Conservation (phyloP, 2,113 vertebrate genomes). For the Paradoxurus hermaphroditus region DNA sequence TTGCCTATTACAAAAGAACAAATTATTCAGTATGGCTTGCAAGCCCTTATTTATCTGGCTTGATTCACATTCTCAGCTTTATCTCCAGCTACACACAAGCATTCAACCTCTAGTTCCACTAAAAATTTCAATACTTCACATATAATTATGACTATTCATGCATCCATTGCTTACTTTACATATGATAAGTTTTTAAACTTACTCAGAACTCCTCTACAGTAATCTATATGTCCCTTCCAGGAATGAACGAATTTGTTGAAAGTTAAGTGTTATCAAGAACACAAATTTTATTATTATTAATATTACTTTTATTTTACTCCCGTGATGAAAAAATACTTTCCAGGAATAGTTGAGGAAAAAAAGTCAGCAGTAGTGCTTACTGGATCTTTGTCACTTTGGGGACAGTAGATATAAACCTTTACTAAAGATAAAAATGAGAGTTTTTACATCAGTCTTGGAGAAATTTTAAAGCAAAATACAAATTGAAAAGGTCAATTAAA, state of each 20-base stretch:
- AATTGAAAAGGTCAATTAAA: background rate
- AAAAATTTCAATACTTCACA: background rate
- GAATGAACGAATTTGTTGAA: background rate
- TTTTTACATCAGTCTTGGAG: background rate
- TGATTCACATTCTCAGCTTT: background rate
- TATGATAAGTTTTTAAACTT: background rate
- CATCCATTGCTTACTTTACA: background rate
- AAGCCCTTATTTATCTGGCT: background rate
- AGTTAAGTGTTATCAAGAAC: conserved; percentile 25
- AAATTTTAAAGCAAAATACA: background rate
- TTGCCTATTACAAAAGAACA: background rate
- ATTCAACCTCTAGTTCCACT: background rate
- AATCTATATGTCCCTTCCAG: background rate
- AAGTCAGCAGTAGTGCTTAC: background rate
- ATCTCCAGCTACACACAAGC: background rate
- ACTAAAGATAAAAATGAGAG: background rate
- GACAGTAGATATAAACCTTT: too few relatives aligned
- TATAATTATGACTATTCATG: background rate
- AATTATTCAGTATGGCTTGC: background rate
- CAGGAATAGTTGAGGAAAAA: background rate
- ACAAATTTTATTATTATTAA: background rate
- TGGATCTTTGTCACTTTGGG: background rate
- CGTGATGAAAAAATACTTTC: background rate
- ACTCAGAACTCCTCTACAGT: background rate
- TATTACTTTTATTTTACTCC: background rate